phyloP scores from a whole-genome alignment of 2,888 invertebrate species.

The Asteroscopus sphinx region DNA sequence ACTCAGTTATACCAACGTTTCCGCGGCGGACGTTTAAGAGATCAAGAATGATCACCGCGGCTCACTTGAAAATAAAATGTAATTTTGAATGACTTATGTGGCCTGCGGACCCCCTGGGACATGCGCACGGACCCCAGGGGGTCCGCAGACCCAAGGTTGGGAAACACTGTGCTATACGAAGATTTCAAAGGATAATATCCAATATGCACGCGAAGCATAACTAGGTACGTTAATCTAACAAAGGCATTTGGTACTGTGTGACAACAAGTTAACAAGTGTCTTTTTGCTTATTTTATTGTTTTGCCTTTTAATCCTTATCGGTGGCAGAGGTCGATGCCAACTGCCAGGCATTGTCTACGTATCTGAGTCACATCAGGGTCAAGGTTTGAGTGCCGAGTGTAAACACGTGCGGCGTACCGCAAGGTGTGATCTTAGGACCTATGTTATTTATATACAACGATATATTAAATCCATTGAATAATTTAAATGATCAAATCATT shows the following conservation, averaged over 20 bases:
- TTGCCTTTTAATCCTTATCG: constrained; percentile 65
- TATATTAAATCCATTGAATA: no score
- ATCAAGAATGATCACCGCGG: no score
- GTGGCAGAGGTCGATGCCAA: constrained; percentile 63
- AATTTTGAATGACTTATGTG: no score
- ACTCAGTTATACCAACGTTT: no score
- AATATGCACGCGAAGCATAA: constrained; percentile 14
- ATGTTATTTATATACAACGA: constrained; percentile 49
- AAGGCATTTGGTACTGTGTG: constrained; percentile 66
- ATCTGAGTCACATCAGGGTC: constrained; percentile 72
- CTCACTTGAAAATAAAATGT: no score
- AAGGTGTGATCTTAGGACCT: constrained; percentile 62
- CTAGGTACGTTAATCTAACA: constrained; percentile 50
- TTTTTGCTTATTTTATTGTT: constrained; percentile 55
- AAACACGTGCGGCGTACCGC: constrained; percentile 64
- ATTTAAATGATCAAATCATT: constrained; percentile 23
- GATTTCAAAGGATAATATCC: constrained; percentile 7
- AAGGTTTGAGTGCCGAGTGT: constrained; percentile 60
- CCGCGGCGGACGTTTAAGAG: no score
- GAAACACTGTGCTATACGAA: no score
- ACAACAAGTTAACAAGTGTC: constrained; percentile 59
- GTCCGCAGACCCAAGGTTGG: no score
- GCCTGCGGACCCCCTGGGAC: no score
- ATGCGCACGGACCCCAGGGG: no score
- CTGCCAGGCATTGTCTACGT: constrained; percentile 62